Evolutionary conservation across 2,113 vertebrate genomes (phyloP), one percentile per base, ranked within the genome.

Genomic region (Heliornis fulica): DNA sequence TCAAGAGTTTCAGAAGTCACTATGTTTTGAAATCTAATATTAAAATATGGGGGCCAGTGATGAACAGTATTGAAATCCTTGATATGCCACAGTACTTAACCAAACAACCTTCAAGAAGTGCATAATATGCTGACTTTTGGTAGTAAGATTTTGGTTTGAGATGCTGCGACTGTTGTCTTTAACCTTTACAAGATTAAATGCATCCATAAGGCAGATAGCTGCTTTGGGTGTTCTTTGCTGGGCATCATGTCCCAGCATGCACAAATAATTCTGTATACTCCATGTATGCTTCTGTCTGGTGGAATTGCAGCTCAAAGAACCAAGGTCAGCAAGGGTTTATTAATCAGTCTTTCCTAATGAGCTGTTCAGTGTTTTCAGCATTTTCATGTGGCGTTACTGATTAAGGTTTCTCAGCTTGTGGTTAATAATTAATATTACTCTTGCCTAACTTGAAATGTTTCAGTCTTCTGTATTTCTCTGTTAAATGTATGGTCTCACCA

Each of bases 271-370:
- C 23, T 68, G 12, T 64, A 8, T 92, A n/a, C n/a, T n/a, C n/a
- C 29, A 8, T 63, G 41, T 80, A 57, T 74, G 26, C 53, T 78
- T 48, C 40, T 92, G 38, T 56, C 13, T 87, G 40, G 25, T 50
- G 43, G 61, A 84, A 56, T 17, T 69, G 72, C 50, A 48, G 69
- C 87, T 94, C 74, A 89, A 85, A 96, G 87, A 61, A 88, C 70
- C 51, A 56, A 87, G 95, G 93, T 96, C 96, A 95, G 77, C 77
- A 92, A 95, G 81, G 93, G 54, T 97, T 97, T 97, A 95, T 96
- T 97, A 96, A 86, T 91, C 78, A 60, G 53, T 60, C 83, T 68
- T 94, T 85, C 60, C 82, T 96, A 96, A 97, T 96, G 89, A 96
- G 94, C 87, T 94, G 31, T 43, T 96, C 71, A 70, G 68, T 41